Conservation (phyloP, 92 coral and sea anemone species). For the Phenganax marumi region DNA sequence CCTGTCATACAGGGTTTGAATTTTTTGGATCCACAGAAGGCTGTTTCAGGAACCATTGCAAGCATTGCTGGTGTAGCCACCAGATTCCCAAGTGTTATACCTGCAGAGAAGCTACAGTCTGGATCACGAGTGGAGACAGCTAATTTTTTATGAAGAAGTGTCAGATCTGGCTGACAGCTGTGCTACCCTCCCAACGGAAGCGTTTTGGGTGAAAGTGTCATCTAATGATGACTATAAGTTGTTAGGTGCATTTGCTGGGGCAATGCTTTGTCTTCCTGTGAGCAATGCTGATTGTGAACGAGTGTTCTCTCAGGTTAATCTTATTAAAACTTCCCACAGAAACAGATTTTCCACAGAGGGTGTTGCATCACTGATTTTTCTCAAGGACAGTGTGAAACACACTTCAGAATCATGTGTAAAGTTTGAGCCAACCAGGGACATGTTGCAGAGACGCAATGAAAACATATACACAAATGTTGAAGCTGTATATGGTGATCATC, state of each 20-base stretch:
- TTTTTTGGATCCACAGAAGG: constrained; percentile 35
- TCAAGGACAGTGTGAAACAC: constrained; percentile 5
- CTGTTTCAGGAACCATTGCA: constrained; percentile 23
- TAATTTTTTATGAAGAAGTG: constrained; percentile 1
- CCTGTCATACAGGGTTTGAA: background rate
- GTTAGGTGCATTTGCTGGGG: constrained; percentile 19
- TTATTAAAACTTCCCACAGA: constrained; percentile 9
- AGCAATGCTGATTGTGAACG: constrained; percentile 14
- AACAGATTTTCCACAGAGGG: constrained; percentile 20
- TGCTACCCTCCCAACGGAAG: constrained; percentile 32
- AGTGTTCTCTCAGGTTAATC: constrained; percentile 22
- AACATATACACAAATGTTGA: background rate
- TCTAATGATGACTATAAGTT: constrained; percentile 8
- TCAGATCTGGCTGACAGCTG: constrained; percentile 25
- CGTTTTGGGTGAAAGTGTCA: constrained; percentile 28
- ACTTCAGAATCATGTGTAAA: constrained; percentile 17
- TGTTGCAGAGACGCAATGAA: constrained; percentile 4
- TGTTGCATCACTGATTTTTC: constrained; percentile 19
- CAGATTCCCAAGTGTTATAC: constrained; percentile 16
- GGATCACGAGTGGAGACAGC: constrained; percentile 16
- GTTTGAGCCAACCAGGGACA: constrained; percentile 6
- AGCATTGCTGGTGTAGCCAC: constrained; percentile 18
- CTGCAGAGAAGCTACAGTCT: constrained; percentile 23
- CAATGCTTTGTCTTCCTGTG: constrained; percentile 27
- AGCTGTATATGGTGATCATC: constrained; percentile 15